Base-by-base conservation (phyloP, 2,113 vertebrate species). In the Platichthys stellatus region DNA sequence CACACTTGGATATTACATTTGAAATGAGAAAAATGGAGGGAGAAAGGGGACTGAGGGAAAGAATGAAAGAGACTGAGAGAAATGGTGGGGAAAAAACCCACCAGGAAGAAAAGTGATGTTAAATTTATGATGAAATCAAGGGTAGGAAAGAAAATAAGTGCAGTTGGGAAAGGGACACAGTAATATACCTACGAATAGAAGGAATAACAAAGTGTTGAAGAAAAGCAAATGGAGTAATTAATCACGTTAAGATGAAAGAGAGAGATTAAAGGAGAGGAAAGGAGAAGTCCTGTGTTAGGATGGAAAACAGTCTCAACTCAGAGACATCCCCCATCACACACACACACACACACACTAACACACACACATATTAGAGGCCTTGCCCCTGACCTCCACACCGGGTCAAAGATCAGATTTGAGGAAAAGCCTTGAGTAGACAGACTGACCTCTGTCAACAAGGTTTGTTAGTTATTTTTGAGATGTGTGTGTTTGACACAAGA, bases 181-280 rank as follows among this genome's bases (percentile, higher is more conserved):
- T 24, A 6, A 20, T 6, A 43, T 1, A 20, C 12, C 47, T 65
- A 2, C 54, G 64, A 61, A 21, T 3, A 23, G 31, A 31, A 31
- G 5, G 31, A 31, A 31, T 6, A 31, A 31, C 31, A 31, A 31
- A 31, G 45, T 38, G 38, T 56, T 53, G 38, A 74, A 80, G 71
- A 61, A 70, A 83, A 82, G 76, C 78, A 85, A 85, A 66, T 26
- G 74, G 49, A 69, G 69, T 54, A 54, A 20, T 54, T 80, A 69
- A 86, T 87, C 76, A 90, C 61, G 56, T 64, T 77, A 74, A 86
- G 80, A 89, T 89, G 68, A 87, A 86, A 60, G 80, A 81, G 35
- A 26, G 23, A 86, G 86, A 84, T 84, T 74, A 82, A 89, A 88
- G 65, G 68, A 71, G 8, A 79, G 18, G 79, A 71, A n/a, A n/a